Evolutionary conservation across 1,140 invertebrate genomes (phyloP).

Genomic region (Ganaspis sp.): DNA sequence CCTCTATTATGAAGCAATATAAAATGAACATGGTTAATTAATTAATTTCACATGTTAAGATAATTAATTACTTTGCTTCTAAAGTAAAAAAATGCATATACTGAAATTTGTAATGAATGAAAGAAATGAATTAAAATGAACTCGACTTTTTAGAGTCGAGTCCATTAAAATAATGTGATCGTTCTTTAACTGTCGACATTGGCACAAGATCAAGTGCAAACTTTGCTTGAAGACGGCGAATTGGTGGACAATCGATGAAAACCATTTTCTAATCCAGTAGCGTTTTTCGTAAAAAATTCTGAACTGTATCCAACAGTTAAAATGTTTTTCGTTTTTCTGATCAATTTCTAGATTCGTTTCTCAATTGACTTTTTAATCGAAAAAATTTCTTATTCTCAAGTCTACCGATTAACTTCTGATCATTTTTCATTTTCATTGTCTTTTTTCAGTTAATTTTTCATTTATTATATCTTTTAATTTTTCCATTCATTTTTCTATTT

Average conservation of each 20-base stretch:
- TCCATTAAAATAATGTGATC: not conserved
- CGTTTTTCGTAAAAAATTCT: slow-evolving; percentile 23
- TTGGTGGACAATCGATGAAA: slow-evolving; percentile 51
- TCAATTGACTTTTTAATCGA: slow-evolving; percentile 42
- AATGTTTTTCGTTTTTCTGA: slow-evolving; percentile 21
- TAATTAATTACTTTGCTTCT: no score
- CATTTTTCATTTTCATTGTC: not conserved
- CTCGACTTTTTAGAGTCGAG: not conserved
- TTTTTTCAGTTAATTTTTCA: not conserved
- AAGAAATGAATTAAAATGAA: no score
- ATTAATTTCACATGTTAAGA: no score
- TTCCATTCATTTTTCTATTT: no score
- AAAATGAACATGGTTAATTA: no score
- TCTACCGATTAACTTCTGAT: slow-evolving; percentile 36
- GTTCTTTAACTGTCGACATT: slow-evolving; percentile 37
- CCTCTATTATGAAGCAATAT: no score
- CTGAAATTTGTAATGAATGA: no score
- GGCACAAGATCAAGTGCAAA: slow-evolving; percentile 55
- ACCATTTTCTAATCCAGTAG: slow-evolving; percentile 56
- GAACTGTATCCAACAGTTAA: slow-evolving; percentile 31
- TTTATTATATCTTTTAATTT: no score
- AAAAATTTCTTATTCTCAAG: slow-evolving; percentile 7
- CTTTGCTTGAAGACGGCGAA: slow-evolving; percentile 29
- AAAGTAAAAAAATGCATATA: no score
- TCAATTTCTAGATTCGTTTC: slow-evolving; percentile 24